phyloP scores from a whole-genome alignment of 2,797 vertebrate genomes.

The Tolypeutes matacus region DNA sequence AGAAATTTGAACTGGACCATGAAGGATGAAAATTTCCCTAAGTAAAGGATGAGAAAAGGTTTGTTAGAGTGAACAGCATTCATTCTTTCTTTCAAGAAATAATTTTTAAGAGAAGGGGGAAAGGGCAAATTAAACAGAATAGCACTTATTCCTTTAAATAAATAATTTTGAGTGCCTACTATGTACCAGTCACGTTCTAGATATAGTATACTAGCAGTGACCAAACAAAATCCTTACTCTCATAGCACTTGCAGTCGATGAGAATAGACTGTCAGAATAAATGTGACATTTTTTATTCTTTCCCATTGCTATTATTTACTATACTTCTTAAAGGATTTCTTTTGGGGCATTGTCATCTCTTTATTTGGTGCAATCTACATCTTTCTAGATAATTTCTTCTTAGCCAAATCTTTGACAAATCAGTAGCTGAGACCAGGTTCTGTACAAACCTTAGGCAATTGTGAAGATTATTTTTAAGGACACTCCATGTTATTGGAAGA shows the following conservation, averaged over 20 bases:
- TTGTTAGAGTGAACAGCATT: neutral
- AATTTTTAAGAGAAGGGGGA: conserved; percentile 12
- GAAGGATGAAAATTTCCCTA: conserved; percentile 31
- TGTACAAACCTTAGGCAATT: neutral
- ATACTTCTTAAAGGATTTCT: neutral
- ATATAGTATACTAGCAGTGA: neutral
- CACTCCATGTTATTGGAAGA: conserved; percentile 6
- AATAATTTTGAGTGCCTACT: neutral
- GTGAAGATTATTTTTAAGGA: conserved; percentile 31
- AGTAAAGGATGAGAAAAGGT: conserved; percentile 5
- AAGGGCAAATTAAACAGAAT: neutral
- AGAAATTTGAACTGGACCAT: conserved; percentile 47
- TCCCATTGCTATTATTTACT: neutral
- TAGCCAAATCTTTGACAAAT: conserved; percentile 37
- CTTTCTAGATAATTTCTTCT: conserved; percentile 62
- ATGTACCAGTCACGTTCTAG: neutral
- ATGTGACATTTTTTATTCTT: neutral
- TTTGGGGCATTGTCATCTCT: neutral
- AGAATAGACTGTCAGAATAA: neutral
- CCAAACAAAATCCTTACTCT: neutral
- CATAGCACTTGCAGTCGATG: neutral
- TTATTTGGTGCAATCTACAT: conserved; percentile 18
- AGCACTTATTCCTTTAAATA: neutral
- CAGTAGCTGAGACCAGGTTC: conserved; percentile 50
- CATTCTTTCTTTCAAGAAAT: conserved; percentile 46